These are phyloP conservation scores for Pluvialis apricaria DNA, from an alignment of 2,113 vertebrate species.

Conservation along the genomic window DNA sequence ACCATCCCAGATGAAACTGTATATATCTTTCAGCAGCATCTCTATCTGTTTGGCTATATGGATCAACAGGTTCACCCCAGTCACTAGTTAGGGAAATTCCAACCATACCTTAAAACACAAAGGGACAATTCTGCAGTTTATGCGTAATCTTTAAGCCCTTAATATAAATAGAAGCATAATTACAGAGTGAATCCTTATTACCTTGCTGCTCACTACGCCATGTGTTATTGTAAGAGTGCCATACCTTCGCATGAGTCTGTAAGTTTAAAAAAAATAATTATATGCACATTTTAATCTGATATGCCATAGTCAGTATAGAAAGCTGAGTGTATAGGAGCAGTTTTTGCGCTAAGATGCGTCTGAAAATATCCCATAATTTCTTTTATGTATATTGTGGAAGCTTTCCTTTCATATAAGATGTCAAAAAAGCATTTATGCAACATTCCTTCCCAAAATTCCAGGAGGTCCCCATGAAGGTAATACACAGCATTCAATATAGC, in stretches of 20 bases:
- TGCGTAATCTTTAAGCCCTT: background rate
- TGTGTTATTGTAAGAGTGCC: slow-evolving; percentile 85
- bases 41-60: slow-evolving; percentile 81
- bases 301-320: background rate
- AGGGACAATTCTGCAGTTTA: background rate
- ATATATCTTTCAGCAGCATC: slow-evolving; percentile 91
- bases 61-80: slow-evolving; percentile 91
- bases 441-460: background rate
- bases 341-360: background rate
- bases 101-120: slow-evolving; percentile 77
- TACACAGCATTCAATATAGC: background rate
- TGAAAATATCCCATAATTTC: background rate
- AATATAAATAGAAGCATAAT: background rate
- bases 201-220: slow-evolving; percentile 88
- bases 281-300: background rate
- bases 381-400: background rate
- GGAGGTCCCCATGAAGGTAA: background rate
- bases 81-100: slow-evolving; percentile 89
- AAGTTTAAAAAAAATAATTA: background rate
- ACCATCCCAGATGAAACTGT: slow-evolving; percentile 93
- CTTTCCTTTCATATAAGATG: background rate
- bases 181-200: slow-evolving; percentile 37
- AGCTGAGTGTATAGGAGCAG: too few relatives aligned
- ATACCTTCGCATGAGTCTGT: slow-evolving; percentile 88
- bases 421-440: background rate